phyloP scores from a whole-genome alignment of 2,797 vertebrate genomes.

The Sebastes goodei region DNA sequence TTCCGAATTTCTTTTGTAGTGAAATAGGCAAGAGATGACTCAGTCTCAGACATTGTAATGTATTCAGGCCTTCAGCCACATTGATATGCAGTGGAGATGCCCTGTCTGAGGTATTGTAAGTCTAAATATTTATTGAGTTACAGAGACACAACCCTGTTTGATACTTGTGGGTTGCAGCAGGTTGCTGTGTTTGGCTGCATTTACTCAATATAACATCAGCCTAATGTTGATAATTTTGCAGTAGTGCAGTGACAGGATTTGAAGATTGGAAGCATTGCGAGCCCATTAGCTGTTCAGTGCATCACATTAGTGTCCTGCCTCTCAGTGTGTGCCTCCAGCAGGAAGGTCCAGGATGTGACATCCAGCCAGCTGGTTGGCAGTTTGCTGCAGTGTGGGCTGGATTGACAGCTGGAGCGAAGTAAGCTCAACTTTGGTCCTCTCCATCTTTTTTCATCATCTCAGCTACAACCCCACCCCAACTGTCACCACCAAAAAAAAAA shows the following conservation, averaged over 20 bases:
- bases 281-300: slow-evolving; percentile 35
- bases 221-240: slow-evolving; percentile 39
- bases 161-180: slow-evolving; percentile 26
- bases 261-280: slow-evolving; percentile 24
- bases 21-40: slow-evolving; percentile 47
- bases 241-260: slow-evolving; percentile 12
- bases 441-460: slow-evolving; percentile 53
- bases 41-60: slow-evolving; percentile 48
- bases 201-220: slow-evolving; percentile 21
- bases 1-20: slow-evolving; percentile 39
- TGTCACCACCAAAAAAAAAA: slow-evolving; percentile 26
- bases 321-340: slow-evolving; percentile 22
- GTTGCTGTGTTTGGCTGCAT: slow-evolving; percentile 24
- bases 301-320: slow-evolving; percentile 48
- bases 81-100: slow-evolving; percentile 49
- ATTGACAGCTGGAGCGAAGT: slow-evolving; percentile 54
- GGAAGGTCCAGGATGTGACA: slow-evolving; percentile 51
- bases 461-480: slow-evolving; percentile 14
- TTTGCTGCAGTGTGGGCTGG: slow-evolving; percentile 55
- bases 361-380: slow-evolving; percentile 51
- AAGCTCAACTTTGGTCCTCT: slow-evolving; percentile 39
- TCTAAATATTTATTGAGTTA: slow-evolving; percentile 53
- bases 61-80: slow-evolving; percentile 52
- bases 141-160: slow-evolving; percentile 13
- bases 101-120: slow-evolving; percentile 44